A percentile compares a stretch with the other conserved stretches of the same genome.
These are phyloP conservation scores for Rhogogaster chlorosoma DNA, from an alignment of 2,888 invertebrate species.

Conservation along the genomic window DNA sequence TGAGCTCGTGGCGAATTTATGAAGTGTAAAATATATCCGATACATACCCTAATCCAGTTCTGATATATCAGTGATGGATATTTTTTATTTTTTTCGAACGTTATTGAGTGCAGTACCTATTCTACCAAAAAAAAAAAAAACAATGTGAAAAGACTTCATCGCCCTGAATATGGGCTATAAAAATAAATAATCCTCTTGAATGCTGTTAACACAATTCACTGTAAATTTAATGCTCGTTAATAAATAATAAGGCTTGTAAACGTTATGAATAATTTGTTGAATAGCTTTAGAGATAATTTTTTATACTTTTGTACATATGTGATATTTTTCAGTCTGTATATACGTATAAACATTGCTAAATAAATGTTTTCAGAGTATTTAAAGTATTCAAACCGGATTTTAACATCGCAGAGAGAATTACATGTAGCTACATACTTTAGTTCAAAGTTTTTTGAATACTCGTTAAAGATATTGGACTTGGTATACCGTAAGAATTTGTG, in stretches of 20 bases:
- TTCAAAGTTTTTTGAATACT: background rate
- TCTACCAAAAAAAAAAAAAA: background rate
- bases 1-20: background rate
- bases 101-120: background rate
- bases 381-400: background rate
- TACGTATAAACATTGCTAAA: background rate
- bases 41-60: background rate
- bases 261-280: background rate
- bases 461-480: background rate
- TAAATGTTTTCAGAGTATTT: constrained; percentile 2
- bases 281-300: constrained; percentile 36
- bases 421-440: background rate
- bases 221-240: background rate
- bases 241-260: background rate
- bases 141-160: background rate
- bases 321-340: constrained; percentile 28
- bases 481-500: background rate
- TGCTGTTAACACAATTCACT: background rate
- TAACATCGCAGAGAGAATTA: background rate
- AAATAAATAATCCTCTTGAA: background rate
- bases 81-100: background rate
- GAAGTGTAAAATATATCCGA: background rate
- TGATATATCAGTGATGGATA: background rate
- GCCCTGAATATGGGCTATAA: background rate
- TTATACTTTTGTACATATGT: constrained; percentile 39